phyloP scores from a whole-genome alignment of 2,888 invertebrate species.

The Amiota mariae region DNA sequence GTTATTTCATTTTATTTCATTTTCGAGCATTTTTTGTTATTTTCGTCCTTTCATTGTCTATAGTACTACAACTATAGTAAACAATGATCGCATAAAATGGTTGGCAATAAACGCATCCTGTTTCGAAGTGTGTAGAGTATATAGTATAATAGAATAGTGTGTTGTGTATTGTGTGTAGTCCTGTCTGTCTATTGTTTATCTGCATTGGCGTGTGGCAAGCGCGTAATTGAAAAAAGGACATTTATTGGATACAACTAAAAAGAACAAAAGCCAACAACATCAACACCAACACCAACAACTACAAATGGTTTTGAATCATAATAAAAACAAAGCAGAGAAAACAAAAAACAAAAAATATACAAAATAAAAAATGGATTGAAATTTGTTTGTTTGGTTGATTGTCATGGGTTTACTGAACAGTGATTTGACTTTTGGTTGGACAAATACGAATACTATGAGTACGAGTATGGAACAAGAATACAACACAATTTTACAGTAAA shows the following conservation, averaged over 20 bases:
- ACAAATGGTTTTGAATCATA: not conserved
- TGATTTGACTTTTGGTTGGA: too few species aligned
- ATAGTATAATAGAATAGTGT: too few species aligned
- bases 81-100: conserved; percentile 51
- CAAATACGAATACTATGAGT: too few species aligned
- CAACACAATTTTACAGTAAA: too few species aligned
- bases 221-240: conserved; percentile 65
- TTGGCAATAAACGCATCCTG: conserved; percentile 64
- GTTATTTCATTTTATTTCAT: not conserved
- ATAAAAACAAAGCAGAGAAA: not conserved
- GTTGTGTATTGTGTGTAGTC: conserved; percentile 27
- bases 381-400: not conserved
- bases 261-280: conserved; percentile 8
- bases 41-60: not conserved
- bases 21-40: not conserved
- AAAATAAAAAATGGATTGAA: conserved; percentile 6
- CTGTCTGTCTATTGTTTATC: conserved; percentile 63
- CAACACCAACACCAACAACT: not conserved
- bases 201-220: conserved; percentile 58
- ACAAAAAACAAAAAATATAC: not conserved
- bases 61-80: not conserved
- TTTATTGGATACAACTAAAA: conserved; percentile 52
- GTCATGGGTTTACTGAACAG: not conserved
- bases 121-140: not conserved
- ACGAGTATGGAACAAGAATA: too few species aligned